A percentile compares a stretch with the other conserved stretches of the same genome.
phyloP scores from a whole-genome alignment of 2,888 invertebrate genomes.

The Conops quadrifasciatus region DNA sequence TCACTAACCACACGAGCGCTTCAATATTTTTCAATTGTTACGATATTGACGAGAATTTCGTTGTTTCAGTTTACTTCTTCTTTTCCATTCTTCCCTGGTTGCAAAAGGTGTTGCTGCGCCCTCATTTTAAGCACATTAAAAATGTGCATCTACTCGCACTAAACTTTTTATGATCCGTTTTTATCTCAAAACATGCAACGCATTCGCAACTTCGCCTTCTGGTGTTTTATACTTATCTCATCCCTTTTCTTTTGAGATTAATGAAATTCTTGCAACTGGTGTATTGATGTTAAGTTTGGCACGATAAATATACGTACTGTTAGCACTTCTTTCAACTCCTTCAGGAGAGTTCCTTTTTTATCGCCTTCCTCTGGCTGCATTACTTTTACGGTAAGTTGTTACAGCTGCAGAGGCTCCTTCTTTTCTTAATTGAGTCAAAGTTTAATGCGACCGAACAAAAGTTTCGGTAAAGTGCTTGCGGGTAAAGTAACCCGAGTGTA shows the following conservation, averaged over 20 bases:
- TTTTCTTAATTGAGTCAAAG: constrained; percentile 25
- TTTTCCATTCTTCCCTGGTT: too few species aligned
- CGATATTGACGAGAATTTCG: too few species aligned
- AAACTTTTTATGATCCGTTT: too few species aligned
- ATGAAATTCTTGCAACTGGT: neutral
- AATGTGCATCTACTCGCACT: too few species aligned
- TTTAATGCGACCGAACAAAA: constrained; percentile 18
- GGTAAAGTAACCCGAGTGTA: neutral
- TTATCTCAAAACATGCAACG: too few species aligned
- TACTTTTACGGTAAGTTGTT: neutral
- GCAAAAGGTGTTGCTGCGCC: too few species aligned
- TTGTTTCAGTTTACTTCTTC: too few species aligned
- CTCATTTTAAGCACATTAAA: too few species aligned
- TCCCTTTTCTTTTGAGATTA: constrained; percentile 1
- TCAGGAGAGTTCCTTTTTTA: neutral
- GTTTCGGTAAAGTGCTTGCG: neutral
- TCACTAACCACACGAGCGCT: too few species aligned
- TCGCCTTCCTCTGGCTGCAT: neutral
- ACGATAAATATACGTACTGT: neutral
- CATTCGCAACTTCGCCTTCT: too few species aligned
- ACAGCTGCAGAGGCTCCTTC: neutral
- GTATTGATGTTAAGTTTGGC: neutral
- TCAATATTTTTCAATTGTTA: too few species aligned
- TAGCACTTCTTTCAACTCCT: neutral
- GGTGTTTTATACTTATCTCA: too few species aligned